These are phyloP conservation scores for Ranitomeya imitator DNA, from an alignment of 2,113 vertebrate genomes.

Conservation along the genomic window DNA sequence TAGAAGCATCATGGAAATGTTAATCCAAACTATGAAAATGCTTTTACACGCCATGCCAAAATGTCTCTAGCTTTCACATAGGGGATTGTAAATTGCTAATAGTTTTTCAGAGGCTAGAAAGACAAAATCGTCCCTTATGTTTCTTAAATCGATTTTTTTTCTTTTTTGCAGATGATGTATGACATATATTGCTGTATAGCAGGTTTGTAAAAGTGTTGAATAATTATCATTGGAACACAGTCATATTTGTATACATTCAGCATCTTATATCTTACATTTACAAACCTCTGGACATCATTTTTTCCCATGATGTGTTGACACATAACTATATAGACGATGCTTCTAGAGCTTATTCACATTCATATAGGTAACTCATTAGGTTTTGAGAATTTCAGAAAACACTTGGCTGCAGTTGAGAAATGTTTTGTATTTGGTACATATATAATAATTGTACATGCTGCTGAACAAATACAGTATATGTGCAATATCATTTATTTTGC, in stretches of 20 bases:
- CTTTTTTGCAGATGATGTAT: background rate
- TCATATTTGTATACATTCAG: background rate
- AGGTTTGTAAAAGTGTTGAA: background rate
- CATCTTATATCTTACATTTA: too few species aligned
- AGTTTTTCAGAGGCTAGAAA: slow-evolving; percentile 52
- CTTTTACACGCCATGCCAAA: slow-evolving; percentile 55
- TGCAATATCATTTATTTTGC: too few species aligned
- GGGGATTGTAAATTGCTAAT: slow-evolving; percentile 51
- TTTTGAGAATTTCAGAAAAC: background rate
- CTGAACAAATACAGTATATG: too few species aligned
- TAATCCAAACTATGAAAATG: slow-evolving; percentile 59
- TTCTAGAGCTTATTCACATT: too few species aligned
- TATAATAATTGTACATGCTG: too few species aligned
- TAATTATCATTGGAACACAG: background rate
- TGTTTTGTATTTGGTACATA: background rate
- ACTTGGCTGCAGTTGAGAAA: background rate
- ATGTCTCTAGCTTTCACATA: slow-evolving; percentile 54
- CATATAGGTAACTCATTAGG: too few species aligned
- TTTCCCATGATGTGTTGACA: too few species aligned
- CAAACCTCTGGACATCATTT: too few species aligned
- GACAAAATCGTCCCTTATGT: slow-evolving; percentile 39
- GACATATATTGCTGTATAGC: background rate
- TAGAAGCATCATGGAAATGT: slow-evolving; percentile 57
- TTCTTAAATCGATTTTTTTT: slow-evolving; percentile 45
- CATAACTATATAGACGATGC: too few species aligned